These are phyloP conservation scores for Amphipyra berbera DNA, from an alignment of 2,888 invertebrate species.

Conservation along the genomic window DNA sequence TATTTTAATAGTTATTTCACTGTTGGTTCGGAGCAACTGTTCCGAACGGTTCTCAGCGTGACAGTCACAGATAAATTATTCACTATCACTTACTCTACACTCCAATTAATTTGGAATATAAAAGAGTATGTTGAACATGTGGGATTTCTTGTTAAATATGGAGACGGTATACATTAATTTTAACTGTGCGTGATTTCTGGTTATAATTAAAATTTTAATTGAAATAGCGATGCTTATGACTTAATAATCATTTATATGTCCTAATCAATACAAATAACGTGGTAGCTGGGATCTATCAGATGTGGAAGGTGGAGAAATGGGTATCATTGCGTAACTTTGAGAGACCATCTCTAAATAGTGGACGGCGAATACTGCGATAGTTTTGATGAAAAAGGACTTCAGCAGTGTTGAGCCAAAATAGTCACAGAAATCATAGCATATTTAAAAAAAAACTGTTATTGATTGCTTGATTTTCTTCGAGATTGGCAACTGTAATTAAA, in stretches of 20 bases:
- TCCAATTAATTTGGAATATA: conserved; percentile 47
- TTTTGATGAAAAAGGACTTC: too few relatives aligned
- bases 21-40: conserved; percentile 21
- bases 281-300: background rate
- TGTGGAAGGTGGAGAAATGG: background rate
- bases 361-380: too few relatives aligned
- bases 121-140: conserved; percentile 51
- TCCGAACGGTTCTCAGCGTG: conserved; percentile 26
- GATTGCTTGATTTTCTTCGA: too few relatives aligned
- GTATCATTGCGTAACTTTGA: too few relatives aligned
- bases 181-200: conserved; percentile 20
- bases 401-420: too few relatives aligned
- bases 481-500: too few relatives aligned
- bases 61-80: conserved; percentile 53
- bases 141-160: conserved; percentile 27
- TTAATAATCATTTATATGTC: conserved; percentile 19
- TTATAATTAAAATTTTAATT: conserved; percentile 40
- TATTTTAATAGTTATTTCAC: conserved; percentile 57
- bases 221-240: conserved; percentile 14
- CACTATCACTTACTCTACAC: conserved; percentile 30
- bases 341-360: too few relatives aligned
- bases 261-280: conserved; percentile 1
- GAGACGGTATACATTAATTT: conserved; percentile 28
- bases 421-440: too few relatives aligned
- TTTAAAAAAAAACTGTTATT: too few relatives aligned